Base-by-base conservation (phyloP, 2,113 vertebrate species). In the Tricholaema leucomelas region DNA sequence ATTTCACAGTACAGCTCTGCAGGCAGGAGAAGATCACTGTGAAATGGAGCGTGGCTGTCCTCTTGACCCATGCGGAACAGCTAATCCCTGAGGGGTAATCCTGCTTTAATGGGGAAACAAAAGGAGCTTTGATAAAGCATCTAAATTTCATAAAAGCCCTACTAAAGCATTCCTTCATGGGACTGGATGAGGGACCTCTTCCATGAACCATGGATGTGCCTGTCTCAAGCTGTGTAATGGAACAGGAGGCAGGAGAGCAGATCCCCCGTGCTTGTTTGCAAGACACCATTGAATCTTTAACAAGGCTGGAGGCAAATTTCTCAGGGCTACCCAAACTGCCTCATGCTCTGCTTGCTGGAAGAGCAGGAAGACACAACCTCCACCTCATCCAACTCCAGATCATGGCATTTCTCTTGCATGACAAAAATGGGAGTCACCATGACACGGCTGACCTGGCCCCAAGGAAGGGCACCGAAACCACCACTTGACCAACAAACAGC, bases 101-200 rank as follows among this genome's bases (percentile, higher is more conserved):
- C 84, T 48, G 71, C 73, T 93, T 94, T 87, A 87, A 87, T 33
- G 74, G 90, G 52, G 83, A 80, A 92, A 93, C 78, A 91, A 87
- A 35, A 63, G 56, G 75, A 79, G 33, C 42, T 87, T 82, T 89
- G 88, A 93, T 82, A 92, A 87, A 82, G 71, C 61, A 56, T 19
- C 66, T 23, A 77, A 25, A 93, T 83, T 59, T 82, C 66, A 46
- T 13, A 90, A 80, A 92, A 91, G 75, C 67, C 64, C 46, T 40
- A 8, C 31, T 70, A 82, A 63, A 87, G 63, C 52, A 80, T 85
- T 79, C 91, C 72, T 82, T 52, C 35, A 27, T 38, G 67, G 63
- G 52, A 76, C 55, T 11, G 66, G 55, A 56, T 4, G 24, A 63
- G 1, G 0, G 44, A 73, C 20, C 60, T 82, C 84, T 35, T 3